These are phyloP conservation scores for Phorcus lineatus DNA, from an alignment of 2,888 invertebrate species.

Conservation along the genomic window DNA sequence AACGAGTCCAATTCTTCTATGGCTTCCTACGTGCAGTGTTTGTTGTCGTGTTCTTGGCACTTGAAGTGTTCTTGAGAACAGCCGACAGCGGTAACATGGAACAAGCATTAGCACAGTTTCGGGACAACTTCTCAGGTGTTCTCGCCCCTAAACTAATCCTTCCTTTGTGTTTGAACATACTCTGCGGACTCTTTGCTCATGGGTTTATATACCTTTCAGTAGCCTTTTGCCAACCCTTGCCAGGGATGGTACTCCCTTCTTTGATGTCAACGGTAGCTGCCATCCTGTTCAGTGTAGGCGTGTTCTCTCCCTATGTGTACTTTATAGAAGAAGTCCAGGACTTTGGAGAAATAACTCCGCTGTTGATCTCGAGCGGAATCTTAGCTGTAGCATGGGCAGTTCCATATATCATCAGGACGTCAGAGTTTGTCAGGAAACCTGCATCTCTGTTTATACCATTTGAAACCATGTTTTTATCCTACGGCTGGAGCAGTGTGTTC, in stretches of 20 bases:
- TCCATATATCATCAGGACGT: slow-evolving; percentile 37
- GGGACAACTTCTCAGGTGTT: slow-evolving; percentile 36
- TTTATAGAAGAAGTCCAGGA: slow-evolving; percentile 38
- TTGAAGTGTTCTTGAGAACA: slow-evolving; percentile 42
- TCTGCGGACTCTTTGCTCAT: slow-evolving; percentile 41
- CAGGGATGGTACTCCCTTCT: slow-evolving; percentile 48
- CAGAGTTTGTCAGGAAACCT: slow-evolving; percentile 26
- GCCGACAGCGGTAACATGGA: slow-evolving; percentile 24
- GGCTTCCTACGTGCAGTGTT: slow-evolving; percentile 40
- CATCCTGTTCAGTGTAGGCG: slow-evolving; percentile 37
- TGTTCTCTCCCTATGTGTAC: slow-evolving; percentile 33
- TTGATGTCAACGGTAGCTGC: slow-evolving; percentile 50
- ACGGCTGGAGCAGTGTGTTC: slow-evolving; percentile 46
- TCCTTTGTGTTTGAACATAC: slow-evolving; percentile 46
- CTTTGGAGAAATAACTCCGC: slow-evolving; percentile 43
- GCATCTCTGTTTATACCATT: slow-evolving; percentile 38
- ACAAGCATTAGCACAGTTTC: slow-evolving; percentile 37
- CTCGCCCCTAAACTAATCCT: slow-evolving; percentile 23
- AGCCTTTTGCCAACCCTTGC: slow-evolving; percentile 46
- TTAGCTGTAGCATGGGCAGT: slow-evolving; percentile 42
- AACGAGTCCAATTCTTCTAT: slow-evolving; percentile 45
- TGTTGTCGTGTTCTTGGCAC: slow-evolving; percentile 41
- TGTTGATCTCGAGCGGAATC: slow-evolving; percentile 35
- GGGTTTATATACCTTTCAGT: slow-evolving; percentile 44
- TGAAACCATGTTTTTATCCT: slow-evolving; percentile 44